phyloP scores from a whole-genome alignment of 2,797 vertebrate genomes.

The Pseudochirops cupreus region DNA sequence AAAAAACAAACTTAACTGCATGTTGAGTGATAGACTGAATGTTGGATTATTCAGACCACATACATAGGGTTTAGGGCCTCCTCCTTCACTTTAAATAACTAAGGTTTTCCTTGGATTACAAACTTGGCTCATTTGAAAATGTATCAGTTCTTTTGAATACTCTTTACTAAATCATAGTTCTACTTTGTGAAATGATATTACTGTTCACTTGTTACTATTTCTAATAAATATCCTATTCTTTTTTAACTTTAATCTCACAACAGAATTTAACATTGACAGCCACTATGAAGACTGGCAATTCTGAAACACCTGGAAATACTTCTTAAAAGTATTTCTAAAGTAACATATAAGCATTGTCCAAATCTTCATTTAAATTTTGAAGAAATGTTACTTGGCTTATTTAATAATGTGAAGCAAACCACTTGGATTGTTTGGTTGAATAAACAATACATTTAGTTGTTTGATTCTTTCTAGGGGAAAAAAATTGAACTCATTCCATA shows the following conservation, averaged over 20 bases:
- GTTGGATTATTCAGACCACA: not conserved
- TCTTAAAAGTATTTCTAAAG: conserved; percentile 2
- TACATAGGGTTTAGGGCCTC: not conserved
- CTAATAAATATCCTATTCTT: not conserved
- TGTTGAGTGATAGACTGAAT: not conserved
- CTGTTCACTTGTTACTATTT: not conserved
- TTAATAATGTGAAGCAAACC: not conserved
- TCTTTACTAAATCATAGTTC: not conserved
- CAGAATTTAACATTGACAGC: not conserved
- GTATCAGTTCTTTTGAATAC: not conserved
- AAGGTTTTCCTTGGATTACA: not conserved
- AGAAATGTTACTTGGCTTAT: not conserved
- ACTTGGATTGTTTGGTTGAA: not conserved
- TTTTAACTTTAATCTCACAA: not conserved
- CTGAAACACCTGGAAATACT: not conserved
- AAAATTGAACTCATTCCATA: not conserved
- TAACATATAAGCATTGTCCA: not conserved
- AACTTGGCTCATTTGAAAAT: not conserved
- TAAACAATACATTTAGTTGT: not conserved
- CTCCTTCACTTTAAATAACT: not conserved
- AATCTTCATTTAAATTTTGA: not conserved
- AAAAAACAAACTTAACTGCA: not conserved
- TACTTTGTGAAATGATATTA: not conserved
- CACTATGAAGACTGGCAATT: not conserved
- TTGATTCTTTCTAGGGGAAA: not conserved